These are phyloP conservation scores for Cotesia congregata DNA, from an alignment of 2,888 invertebrate species.

Conservation along the genomic window DNA sequence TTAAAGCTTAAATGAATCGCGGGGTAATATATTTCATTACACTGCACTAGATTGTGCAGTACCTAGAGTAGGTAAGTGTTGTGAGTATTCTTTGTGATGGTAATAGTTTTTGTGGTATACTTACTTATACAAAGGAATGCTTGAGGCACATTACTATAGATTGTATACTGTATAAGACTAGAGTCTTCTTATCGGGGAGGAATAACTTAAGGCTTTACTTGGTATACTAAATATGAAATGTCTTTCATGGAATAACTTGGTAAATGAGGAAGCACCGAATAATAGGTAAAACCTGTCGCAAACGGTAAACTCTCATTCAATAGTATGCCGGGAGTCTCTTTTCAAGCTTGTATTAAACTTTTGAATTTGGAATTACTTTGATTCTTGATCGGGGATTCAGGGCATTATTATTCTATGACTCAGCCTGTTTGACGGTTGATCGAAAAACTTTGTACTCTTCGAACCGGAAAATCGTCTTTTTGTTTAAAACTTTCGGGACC, in stretches of 20 bases:
- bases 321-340: not conserved
- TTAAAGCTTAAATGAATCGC: not conserved
- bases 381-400: not conserved
- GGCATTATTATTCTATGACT: not conserved
- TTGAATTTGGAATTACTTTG: not conserved
- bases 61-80: not conserved
- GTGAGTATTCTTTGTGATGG: not conserved
- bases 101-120: not conserved
- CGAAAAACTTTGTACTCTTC: not conserved
- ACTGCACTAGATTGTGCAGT: not conserved
- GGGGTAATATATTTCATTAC: not conserved
- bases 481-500: not conserved
- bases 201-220: not conserved
- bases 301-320: not conserved
- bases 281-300: conserved; percentile 1
- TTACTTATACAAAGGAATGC: not conserved
- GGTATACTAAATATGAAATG: not conserved
- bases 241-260: conserved; percentile 1
- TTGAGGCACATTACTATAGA: not conserved
- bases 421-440: not conserved
- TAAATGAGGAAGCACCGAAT: conserved; percentile 1
- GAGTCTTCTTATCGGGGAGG: not conserved
- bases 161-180: not conserved
- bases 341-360: not conserved
- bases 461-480: not conserved